These are phyloP conservation scores for Andricus curvator DNA, from an alignment of 2,888 invertebrate species.

Conservation along the genomic window DNA sequence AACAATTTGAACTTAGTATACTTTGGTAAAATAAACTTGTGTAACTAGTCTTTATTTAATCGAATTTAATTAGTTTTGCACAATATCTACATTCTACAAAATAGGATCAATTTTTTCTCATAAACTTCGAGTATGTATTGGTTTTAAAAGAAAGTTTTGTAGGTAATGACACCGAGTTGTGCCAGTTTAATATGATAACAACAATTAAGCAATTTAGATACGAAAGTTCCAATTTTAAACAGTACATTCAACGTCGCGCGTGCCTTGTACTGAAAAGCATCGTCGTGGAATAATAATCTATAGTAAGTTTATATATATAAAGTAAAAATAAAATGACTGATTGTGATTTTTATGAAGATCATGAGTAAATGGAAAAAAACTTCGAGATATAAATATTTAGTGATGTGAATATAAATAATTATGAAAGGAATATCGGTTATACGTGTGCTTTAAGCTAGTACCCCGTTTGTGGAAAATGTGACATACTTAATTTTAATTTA, in stretches of 20 bases:
- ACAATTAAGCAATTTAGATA: background rate
- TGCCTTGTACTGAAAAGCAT: background rate
- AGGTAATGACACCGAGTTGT: background rate
- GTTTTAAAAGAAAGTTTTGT: background rate
- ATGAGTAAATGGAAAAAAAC: too few relatives aligned
- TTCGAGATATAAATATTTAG: background rate
- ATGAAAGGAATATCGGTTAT: background rate
- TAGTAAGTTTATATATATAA: background rate
- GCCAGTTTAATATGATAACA: background rate
- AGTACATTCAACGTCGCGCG: background rate
- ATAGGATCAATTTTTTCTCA: background rate
- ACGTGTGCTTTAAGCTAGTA: background rate
- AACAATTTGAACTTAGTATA: background rate
- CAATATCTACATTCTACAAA: background rate
- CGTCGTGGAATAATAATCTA: background rate
- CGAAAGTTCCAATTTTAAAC: background rate
- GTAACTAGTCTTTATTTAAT: background rate
- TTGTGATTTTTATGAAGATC: too few relatives aligned
- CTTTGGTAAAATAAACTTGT: slow-evolving; percentile 1
- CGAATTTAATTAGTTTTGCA: background rate
- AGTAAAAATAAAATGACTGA: background rate
- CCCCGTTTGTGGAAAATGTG: background rate
- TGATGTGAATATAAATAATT: background rate
- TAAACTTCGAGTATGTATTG: background rate
- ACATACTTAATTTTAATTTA: background rate